Base-by-base conservation (phyloP, 2,888 invertebrate genomes). In the Hesperia comma region DNA sequence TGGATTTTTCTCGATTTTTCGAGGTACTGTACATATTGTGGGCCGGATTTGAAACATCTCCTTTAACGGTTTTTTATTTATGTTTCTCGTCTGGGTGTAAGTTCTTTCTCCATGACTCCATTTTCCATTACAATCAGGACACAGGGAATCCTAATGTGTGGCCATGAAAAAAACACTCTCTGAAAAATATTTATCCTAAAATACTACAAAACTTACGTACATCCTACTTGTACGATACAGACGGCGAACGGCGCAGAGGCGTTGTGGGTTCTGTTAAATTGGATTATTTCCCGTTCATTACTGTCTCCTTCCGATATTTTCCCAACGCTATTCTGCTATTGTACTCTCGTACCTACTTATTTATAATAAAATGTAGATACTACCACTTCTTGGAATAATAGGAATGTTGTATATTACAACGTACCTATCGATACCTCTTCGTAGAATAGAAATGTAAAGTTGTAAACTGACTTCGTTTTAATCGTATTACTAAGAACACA, bases 251-350 rank as follows among this genome's bases (percentile, higher is more conserved):
- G 37, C 49, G 55, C 43, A 19, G 33, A 46, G 56, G 63, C 63
- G 63, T 57, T 57, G 49, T 46, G 63, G 63, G 63, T 17, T 57
- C 40, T 40, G 57, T 57, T 51, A 63, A 63, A 63, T 57, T 63
- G 56, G 63, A 57, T 57, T 63, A 63, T 63, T 63, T 63, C 63
- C 63, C 56, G 63, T 57, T 51, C 51, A 55, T 63, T 57, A 57
- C 19, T 51, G 51, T 32, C 40, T 37, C 17, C 21, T 51, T 51
- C 17, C 57, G 26, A 63, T 63, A 63, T 63, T 56, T 63, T 19
- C 43, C 46, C 56, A 12, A 51, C 55, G 17, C 63, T 51, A 51
- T 57, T 51, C 15, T 26, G 37, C 40, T 63, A 49, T 51, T 63
- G 51, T 51, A 26, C 15, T 32, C 26, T 49, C 40, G 26, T 57